Percentiles rank a stretch among this genome's conserved stretches.
These are phyloP conservation scores for Hemichromis elongatus DNA, from an alignment of 2,113 vertebrate genomes.

Conservation along the genomic window DNA sequence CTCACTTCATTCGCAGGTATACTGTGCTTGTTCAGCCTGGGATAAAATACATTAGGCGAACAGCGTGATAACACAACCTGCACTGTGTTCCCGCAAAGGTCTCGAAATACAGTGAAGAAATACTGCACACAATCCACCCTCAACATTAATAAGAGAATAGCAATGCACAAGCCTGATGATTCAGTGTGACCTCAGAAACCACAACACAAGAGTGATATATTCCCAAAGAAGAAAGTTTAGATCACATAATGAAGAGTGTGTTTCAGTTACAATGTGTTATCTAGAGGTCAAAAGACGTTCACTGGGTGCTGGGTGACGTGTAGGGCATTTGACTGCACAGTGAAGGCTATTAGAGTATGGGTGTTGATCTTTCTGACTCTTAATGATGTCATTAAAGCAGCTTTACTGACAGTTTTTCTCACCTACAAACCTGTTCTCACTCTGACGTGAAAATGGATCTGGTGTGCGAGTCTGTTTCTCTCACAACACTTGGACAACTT, in stretches of 20 bases:
- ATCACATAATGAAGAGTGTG: not conserved
- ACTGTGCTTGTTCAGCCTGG: not conserved
- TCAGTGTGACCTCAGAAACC: conserved; percentile 17
- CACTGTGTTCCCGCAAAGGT: not conserved
- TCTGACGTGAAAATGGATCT: conserved; percentile 30
- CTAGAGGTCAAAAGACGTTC: conserved; percentile 20
- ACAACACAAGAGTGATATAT: not conserved
- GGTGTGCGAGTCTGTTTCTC: not conserved
- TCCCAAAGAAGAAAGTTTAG: not conserved
- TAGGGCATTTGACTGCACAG: conserved; percentile 3
- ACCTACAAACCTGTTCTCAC: conserved; percentile 32
- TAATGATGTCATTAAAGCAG: conserved; percentile 27
- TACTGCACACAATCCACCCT: not conserved
- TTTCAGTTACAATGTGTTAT: conserved; percentile 1
- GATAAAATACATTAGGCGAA: not conserved
- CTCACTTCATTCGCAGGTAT: conserved; percentile 32
- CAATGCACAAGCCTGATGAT: not conserved
- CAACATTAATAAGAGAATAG: not conserved
- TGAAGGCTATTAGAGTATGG: conserved; percentile 45
- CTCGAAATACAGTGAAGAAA: not conserved
- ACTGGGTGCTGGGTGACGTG: conserved; percentile 14
- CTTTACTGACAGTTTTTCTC: conserved; percentile 20
- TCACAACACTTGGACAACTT: not conserved
- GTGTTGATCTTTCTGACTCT: conserved; percentile 34
- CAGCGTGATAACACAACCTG: not conserved